Evolutionary conservation across 2,888 invertebrate species (phyloP).

Genomic region (Ganaspis brasiliensis): DNA sequence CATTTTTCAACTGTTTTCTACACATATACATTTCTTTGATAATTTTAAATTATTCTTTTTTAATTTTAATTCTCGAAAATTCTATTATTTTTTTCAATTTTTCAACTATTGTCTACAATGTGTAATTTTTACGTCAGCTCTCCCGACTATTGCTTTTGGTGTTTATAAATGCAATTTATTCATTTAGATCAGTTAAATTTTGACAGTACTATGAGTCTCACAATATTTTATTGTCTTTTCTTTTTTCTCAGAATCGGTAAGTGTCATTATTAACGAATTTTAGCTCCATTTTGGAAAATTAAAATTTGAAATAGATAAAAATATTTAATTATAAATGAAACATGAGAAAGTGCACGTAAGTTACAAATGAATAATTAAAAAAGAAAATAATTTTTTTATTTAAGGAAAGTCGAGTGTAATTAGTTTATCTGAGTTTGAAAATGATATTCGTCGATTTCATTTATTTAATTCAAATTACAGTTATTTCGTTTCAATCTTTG

Average conservation of each 20-base stretch:
- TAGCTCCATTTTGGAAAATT: background rate
- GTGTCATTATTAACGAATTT: background rate
- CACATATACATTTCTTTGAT: too few species aligned
- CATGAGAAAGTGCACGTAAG: background rate
- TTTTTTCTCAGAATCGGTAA: constrained; percentile 9
- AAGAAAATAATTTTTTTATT: background rate
- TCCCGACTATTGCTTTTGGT: constrained; percentile 5
- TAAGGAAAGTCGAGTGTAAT: background rate
- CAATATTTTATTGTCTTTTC: background rate
- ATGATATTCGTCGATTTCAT: background rate
- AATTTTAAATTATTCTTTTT: too few species aligned
- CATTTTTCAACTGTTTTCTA: too few species aligned
- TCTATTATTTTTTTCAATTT: too few species aligned
- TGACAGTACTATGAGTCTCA: constrained; percentile 12
- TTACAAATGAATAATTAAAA: too few species aligned
- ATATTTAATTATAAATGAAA: too few species aligned
- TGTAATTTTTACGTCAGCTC: too few species aligned
- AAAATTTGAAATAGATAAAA: too few species aligned
- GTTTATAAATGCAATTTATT: constrained; percentile 12
- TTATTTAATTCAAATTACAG: too few species aligned
- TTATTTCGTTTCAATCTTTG: too few species aligned
- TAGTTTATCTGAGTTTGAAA: background rate
- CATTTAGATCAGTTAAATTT: background rate
- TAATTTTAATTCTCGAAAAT: too few species aligned
- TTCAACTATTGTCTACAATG: too few species aligned